Evolutionary conservation across 2,888 invertebrate genomes (phyloP), one percentile per base, ranked within the genome.

Genomic region (Dysmachus trigonus): DNA sequence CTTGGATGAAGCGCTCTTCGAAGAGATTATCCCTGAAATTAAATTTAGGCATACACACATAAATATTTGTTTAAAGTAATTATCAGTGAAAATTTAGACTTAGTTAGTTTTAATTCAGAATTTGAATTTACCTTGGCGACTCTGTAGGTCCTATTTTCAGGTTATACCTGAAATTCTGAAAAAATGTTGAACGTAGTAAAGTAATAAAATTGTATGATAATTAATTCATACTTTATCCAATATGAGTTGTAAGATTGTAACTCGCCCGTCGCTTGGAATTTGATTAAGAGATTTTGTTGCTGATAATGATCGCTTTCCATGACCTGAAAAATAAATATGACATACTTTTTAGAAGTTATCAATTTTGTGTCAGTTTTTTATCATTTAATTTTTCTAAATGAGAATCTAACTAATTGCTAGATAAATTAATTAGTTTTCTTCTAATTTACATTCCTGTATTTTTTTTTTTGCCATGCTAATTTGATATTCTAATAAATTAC

Each of bases 261-360:
- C 15, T 10, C 35, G 18, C n/a, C 27, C 18, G 7, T 53, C 22
- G n/a, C 13, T 82, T 18, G 18, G 82, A 27, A 10, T 18, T 22
- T 33, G 18, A 18, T 62, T 82, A 22, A 51, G 13, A 2, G 15
- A 18, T 18, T 33, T 62, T 62, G 22, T 22, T 18, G 82, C 18
- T 18, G 5, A 22, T 10, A 62, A 13, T 10, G 91, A 91, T 41
- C 91, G 90, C 87, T 91, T 91, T 35, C 91, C 91, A 86, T 91
- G 91, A 4, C 90, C 89, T 89, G 22, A 41, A 85, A 73, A 35
- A 1, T 13, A 38, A 53, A 53, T 8, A 53, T 7, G 0, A 47
- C n/a, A 5, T 15, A 47, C n/a, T 47, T 47, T n/a, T 0, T 15
- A 47, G 22, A 71, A 18, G 7, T 4, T 22, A 71, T 71, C 0